Evolutionary conservation across 2,797 vertebrate species (phyloP), one percentile per base, ranked within the genome.

Genomic region (Syngnathus acus): DNA sequence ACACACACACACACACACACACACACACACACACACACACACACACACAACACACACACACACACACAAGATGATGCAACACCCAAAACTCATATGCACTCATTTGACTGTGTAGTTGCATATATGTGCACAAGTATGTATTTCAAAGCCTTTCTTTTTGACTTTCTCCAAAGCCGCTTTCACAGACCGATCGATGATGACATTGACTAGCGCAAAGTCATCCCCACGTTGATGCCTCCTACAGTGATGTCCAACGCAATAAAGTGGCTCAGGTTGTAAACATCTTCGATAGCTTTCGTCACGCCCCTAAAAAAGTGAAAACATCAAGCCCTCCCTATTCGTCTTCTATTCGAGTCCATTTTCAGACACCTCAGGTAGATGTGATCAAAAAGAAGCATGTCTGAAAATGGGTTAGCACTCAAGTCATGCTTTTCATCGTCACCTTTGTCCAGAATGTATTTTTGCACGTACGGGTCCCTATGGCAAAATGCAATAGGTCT

Each of bases 21-120:
- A n/a, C n/a, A n/a, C n/a, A n/a, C n/a, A n/a, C n/a, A n/a, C n/a
- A n/a, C n/a, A n/a, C n/a, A n/a, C n/a, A n/a, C n/a, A n/a, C n/a
- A n/a, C n/a, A 84, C 81, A 86, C 80, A 72, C 81, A 79, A 40
- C 21, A 42, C n/a, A 40, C 58, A 60, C 9, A 60, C 9, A 9
- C 23, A 47, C 85, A 74, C 76, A 73, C 79, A 83, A 79, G 77
- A 74, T 86, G 87, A 84, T 64, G 80, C 86, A 88, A 84, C 81
- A 86, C 80, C 73, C 81, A 78, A 42, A 23, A 42, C 13, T 61
- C 59, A 42, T 17, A 61, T 19, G 21, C 23, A 48, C 65, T 68
- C 42, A 42, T 6, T 26, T 32, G 1, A 38, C 11, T 64, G 40
- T 67, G 48, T 55, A 40, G 72, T 59, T 71, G 39, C 59, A 66